A percentile compares a stretch with the other conserved stretches of the same genome.
These are phyloP conservation scores for Ditylenchus dipsaci DNA, from an alignment of 1,140 invertebrate species.

Conservation along the genomic window DNA sequence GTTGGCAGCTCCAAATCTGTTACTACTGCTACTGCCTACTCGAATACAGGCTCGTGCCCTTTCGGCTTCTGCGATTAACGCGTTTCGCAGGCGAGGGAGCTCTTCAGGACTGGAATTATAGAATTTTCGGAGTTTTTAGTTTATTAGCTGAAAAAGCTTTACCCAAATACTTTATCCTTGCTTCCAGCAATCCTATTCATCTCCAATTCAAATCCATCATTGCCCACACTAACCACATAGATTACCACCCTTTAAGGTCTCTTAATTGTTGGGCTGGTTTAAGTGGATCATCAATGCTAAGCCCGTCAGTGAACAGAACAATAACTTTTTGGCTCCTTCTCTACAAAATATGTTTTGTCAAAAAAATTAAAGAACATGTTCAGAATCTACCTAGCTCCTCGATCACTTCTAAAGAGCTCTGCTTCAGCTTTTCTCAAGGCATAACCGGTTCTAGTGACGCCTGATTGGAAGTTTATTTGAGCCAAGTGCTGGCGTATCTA, in stretches of 20 bases:
- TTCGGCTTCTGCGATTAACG: constrained; percentile 42
- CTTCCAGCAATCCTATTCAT: constrained; percentile 51
- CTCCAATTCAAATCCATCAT: constrained; percentile 38
- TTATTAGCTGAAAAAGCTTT: neutral
- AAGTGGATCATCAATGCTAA: constrained; percentile 49
- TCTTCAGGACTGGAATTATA: constrained; percentile 38
- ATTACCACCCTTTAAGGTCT: constrained; percentile 48
- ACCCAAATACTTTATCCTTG: constrained; percentile 49
- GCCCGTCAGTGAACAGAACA: constrained; percentile 50
- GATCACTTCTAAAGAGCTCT: constrained; percentile 43
- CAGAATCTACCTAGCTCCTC: constrained; percentile 46
- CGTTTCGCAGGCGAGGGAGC: constrained; percentile 33
- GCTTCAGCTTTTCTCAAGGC: constrained; percentile 51
- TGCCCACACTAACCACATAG: constrained; percentile 44
- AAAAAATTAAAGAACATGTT: constrained; percentile 25
- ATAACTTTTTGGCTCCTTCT: constrained; percentile 43
- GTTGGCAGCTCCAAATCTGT: neutral
- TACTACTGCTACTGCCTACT: constrained; percentile 35
- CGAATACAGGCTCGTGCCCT: constrained; percentile 40
- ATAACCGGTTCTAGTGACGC: constrained; percentile 28
- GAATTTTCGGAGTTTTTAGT: neutral
- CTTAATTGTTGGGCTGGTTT: constrained; percentile 48
- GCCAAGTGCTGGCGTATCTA: neutral
- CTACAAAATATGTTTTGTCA: too few relatives aligned
- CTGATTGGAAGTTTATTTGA: constrained; percentile 7